These are phyloP conservation scores for Sebastiscus tertius DNA, from an alignment of 2,797 vertebrate genomes.

Conservation along the genomic window DNA sequence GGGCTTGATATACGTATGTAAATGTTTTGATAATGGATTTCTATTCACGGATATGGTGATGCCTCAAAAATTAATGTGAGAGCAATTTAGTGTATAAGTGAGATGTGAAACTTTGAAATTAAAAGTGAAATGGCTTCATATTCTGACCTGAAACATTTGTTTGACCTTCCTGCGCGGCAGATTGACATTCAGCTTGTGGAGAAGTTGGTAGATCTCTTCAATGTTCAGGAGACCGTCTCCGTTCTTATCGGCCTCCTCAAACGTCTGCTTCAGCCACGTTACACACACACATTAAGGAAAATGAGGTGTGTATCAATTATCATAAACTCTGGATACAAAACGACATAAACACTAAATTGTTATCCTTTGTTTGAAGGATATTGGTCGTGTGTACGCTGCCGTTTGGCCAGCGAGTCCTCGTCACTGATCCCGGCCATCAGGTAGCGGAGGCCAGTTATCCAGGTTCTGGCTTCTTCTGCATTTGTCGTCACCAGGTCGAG, in stretches of 20 bases:
- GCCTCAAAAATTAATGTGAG: not conserved
- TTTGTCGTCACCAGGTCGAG: slow-evolving; percentile 96
- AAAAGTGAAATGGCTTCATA: not conserved
- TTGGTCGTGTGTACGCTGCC: slow-evolving; percentile 95
- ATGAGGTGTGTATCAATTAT: not conserved
- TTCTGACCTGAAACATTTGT: slow-evolving; percentile 97
- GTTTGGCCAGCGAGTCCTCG: slow-evolving; percentile 94
- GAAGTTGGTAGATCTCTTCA: slow-evolving; percentile 96
- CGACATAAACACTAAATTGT: not conserved
- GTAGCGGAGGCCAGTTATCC: slow-evolving; percentile 96
- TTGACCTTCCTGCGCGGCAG: slow-evolving; percentile 97
- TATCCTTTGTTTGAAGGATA: slow-evolving; percentile 87
- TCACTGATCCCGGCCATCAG: slow-evolving; percentile 98
- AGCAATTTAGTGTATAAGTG: not conserved
- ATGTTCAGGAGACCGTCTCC: slow-evolving; percentile 96
- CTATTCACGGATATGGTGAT: not conserved
- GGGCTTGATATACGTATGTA: not conserved
- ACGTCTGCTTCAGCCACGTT: slow-evolving; percentile 98
- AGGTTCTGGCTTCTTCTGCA: slow-evolving; percentile 94
- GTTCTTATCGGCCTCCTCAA: slow-evolving; percentile 98
- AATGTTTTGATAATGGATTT: not conserved
- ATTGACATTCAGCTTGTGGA: slow-evolving; percentile 97
- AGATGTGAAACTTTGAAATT: not conserved
- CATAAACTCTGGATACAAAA: not conserved
- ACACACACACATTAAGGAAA: slow-evolving; percentile 84